Evolutionary conservation across 2,888 invertebrate genomes (phyloP).

Genomic region (Cacoxenus indagator): DNA sequence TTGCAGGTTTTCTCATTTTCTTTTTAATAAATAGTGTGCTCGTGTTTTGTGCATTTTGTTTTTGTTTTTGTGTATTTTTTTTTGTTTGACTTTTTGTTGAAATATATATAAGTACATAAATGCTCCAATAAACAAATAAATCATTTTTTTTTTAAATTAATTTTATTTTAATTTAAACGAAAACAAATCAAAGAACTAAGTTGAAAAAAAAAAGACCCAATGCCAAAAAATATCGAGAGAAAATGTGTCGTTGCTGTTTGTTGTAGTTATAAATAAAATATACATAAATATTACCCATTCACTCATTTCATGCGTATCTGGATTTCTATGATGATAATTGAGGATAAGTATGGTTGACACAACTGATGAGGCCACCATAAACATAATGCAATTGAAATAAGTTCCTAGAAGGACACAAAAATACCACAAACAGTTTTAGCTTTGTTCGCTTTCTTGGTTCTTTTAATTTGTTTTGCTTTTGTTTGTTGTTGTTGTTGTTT

Average conservation of each 20-base stretch:
- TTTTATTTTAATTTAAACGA: too few relatives aligned
- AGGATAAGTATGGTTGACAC: constrained; percentile 97
- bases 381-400: constrained; percentile 99
- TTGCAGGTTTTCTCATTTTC: too few relatives aligned
- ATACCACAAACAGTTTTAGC: constrained; percentile 69
- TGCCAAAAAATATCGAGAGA: constrained; percentile 7
- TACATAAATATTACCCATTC: constrained; percentile 84
- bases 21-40: too few relatives aligned
- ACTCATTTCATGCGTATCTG: constrained; percentile 97
- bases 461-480: constrained; percentile 29
- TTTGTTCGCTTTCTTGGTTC: constrained; percentile 24
- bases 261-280: constrained; percentile 40
- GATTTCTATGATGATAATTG: constrained; percentile 97
- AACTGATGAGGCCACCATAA: constrained; percentile 98
- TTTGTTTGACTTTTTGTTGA: too few relatives aligned
- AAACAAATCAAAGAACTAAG: too few relatives aligned
- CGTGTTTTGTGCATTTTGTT: too few relatives aligned
- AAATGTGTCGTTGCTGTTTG: constrained; percentile 22
- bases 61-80: too few relatives aligned
- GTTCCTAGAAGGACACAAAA: constrained; percentile 81
- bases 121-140: too few relatives aligned
- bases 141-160: too few relatives aligned
- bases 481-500: constrained; percentile 35
- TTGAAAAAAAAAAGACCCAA: neutral
- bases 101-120: too few relatives aligned